Base-by-base conservation (phyloP, 1,140 invertebrate genomes). In the Hylyphantes graminicola region DNA sequence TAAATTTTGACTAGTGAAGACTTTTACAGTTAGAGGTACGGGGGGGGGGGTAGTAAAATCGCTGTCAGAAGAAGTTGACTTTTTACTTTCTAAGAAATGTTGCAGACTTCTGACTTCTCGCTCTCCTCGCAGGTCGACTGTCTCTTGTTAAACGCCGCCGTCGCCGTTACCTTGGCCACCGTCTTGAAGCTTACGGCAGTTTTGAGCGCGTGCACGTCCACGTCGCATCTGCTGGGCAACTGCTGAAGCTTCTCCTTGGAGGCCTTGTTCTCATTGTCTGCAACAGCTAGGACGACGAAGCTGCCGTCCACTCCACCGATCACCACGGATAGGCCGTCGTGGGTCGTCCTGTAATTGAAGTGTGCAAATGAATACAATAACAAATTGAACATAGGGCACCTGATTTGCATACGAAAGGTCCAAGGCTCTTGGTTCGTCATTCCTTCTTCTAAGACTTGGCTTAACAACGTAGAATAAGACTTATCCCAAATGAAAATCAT, bases 271-370 rank as follows among this genome's bases (percentile, higher is more conserved):
- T 88, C 88, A 0, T 95, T 94, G 91, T 98, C 97, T 0, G 95
- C 94, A 87, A 99, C 95, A 13, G 94, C 94, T 53, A 98, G 89
- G n/a, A 97, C 94, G 1, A 96, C 96, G 55, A 99, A 92, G 88
- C 96, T 97, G 9, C 97, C 97, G 89, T 99, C 97, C 8, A 97
- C 94, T 0, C 96, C 97, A 0, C 96, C 96, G 35, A 98, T 91
- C 2, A 97, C 94, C 53, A 98, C 92, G 65, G 92, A 94, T 88
- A 90, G 87, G 9, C 96, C 95, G 88, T 96, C 95, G 63, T 93
- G 92, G 9, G 94, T 95, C 4, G 80, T 83, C 9, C 76, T 54
- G 48, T 19, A 70, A 35, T 35, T 5, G 35, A 35, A 35, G 5
- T 35, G 35, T 35, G 35, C 35, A 5, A 35, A 35, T 35, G 35